Base-by-base conservation (phyloP, 2,888 invertebrate genomes). In the Caenorhabditis zanzibari region DNA sequence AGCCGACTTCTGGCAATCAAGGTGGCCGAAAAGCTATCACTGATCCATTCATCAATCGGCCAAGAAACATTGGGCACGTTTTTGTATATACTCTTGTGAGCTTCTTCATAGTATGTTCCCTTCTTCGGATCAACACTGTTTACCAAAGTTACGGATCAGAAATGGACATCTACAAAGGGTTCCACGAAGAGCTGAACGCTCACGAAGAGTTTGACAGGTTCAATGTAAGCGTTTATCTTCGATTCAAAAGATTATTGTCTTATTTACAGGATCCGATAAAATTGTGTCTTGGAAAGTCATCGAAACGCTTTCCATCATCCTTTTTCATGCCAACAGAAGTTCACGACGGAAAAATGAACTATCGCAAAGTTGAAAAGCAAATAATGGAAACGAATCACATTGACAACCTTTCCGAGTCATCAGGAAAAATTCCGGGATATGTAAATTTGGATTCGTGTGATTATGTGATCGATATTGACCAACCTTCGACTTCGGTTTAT, bases 381-480 rank as follows among this genome's bases (percentile, higher is more conserved):
- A 19, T 26, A 10, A 19, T 54, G 14, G 24, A 54, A 2, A 26
- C 12, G 3, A 26, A 24, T 22, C 22, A 54, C 5, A 54, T 14
- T 10, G 5, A 26, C 10, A 26, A 14, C 14, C 14, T 26, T 9
- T 22, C 47, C 7, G 3, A 47, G 0, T 47, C 47, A 19, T 47
- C 7, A 9, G 19, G 19, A n/a, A 19, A 47, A 19, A 19, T 3
- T 5, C 7, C 47, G 5, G n/a, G n/a, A 44, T 16, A 19, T 5
- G n/a, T 10, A 10, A 19, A 0, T 47, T 81, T 94, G 93, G 85
- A 86, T 94, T 61, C 91, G 94, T 63, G 79, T 19, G 71, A 64
- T 26, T 79, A 79, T 14, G 56, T 79, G 5, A 41, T 79, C 12
- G 79, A 79, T 44, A 26, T 64, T 26, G 79, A 79, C 24, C 54